A percentile compares a stretch with the other conserved stretches of the same genome.
These are phyloP conservation scores for Eptatretus burgeri DNA, from an alignment of 2,113 vertebrate species.

Conservation along the genomic window DNA sequence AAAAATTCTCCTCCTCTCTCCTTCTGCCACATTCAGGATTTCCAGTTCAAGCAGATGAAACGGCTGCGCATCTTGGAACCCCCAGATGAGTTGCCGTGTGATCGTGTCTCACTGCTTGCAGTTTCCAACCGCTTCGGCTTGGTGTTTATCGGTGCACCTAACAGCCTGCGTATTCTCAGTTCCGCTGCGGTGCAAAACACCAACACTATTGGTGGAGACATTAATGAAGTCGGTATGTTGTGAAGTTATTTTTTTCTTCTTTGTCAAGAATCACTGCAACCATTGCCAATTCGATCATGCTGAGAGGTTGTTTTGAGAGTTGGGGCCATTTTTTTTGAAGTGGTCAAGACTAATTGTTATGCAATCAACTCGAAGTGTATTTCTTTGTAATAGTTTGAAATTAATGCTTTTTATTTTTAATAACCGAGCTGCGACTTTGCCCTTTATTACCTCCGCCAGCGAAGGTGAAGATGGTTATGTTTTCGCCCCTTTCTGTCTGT, in stretches of 20 bases:
- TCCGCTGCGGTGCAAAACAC: constrained; percentile 36
- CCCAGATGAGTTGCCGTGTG: constrained; percentile 32
- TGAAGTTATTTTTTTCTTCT: too few species aligned
- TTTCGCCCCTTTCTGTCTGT: too few species aligned
- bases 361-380: too few species aligned
- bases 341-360: too few species aligned
- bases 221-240: constrained; percentile 38
- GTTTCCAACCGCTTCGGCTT: constrained; percentile 68
- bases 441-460: too few species aligned
- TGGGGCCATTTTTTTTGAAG: neutral
- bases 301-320: neutral
- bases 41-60: constrained; percentile 75
- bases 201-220: constrained; percentile 32
- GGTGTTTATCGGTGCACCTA: constrained; percentile 33
- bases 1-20: neutral
- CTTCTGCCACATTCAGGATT: constrained; percentile 29
- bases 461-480: too few species aligned
- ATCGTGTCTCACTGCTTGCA: constrained; percentile 38
- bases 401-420: too few species aligned
- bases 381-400: too few species aligned
- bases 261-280: too few species aligned
- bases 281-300: neutral
- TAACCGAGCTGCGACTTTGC: too few species aligned
- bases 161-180: constrained; percentile 34
- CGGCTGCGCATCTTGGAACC: constrained; percentile 47